phyloP scores from a whole-genome alignment of 2,888 invertebrate species.

The Thereva unica region DNA sequence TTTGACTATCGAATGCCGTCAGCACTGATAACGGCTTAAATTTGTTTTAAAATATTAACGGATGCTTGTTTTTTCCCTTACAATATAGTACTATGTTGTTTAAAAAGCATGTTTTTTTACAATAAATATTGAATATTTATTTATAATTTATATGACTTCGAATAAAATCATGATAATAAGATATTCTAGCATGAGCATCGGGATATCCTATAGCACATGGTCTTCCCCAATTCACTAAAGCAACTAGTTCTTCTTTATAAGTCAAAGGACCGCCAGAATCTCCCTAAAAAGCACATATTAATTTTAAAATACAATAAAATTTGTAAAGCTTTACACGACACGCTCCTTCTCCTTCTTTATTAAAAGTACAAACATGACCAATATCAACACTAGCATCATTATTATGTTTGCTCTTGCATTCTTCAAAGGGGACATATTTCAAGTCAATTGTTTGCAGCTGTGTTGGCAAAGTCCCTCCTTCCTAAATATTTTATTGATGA shows the following conservation, averaged over 20 bases:
- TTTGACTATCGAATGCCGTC: no score
- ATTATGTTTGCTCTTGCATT: constrained; percentile 61
- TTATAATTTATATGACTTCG: constrained; percentile 43
- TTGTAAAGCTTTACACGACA: constrained; percentile 54
- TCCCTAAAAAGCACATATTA: constrained; percentile 52
- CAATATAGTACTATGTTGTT: no score
- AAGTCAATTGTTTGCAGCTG: constrained; percentile 64
- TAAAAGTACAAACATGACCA: constrained; percentile 65
- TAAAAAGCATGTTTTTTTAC: background rate
- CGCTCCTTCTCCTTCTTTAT: constrained; percentile 62
- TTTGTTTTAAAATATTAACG: no score
- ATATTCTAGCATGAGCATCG: constrained; percentile 52
- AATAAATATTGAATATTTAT: background rate
- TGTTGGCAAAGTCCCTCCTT: constrained; percentile 61
- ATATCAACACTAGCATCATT: constrained; percentile 61
- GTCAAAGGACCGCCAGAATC: constrained; percentile 54
- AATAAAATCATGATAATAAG: constrained; percentile 53
- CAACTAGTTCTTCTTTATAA: constrained; percentile 50
- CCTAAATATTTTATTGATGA: background rate
- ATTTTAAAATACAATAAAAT: constrained; percentile 52
- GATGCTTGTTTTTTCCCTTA: no score
- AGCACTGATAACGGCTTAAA: no score
- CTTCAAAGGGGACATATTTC: constrained; percentile 62
- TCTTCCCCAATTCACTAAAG: constrained; percentile 54
- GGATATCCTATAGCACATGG: constrained; percentile 54